Evolutionary conservation across 2,797 vertebrate genomes (phyloP).

Genomic region (Gobionotothen gibberifrons): DNA sequence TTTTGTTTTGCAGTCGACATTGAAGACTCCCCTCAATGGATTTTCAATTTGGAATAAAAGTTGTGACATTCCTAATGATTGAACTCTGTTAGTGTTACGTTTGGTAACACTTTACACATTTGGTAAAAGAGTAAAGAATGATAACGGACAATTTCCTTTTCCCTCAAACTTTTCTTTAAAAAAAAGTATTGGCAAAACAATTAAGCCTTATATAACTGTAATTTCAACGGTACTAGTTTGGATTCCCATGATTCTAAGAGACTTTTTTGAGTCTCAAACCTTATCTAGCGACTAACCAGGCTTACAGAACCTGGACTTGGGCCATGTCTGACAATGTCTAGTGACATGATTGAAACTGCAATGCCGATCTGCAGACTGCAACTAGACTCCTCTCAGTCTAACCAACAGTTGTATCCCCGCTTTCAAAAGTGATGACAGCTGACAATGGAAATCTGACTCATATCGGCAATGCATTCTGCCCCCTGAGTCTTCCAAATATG

Average conservation of each 20-base stretch:
- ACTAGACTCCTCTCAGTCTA: slow-evolving; percentile 13
- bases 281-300: neutral
- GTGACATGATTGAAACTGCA: slow-evolving; percentile 14
- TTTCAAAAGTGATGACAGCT: slow-evolving; percentile 36
- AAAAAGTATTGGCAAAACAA: neutral
- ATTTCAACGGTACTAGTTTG: neutral
- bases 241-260: too few species aligned
- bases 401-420: slow-evolving; percentile 12
- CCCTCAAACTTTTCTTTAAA: neutral
- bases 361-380: slow-evolving; percentile 17
- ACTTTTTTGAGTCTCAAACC: too few species aligned
- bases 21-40: too few species aligned
- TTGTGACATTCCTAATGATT: neutral
- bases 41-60: too few species aligned
- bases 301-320: neutral
- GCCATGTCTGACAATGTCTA: neutral
- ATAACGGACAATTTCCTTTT: neutral
- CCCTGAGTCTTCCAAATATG: slow-evolving; percentile 10
- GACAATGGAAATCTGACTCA: slow-evolving; percentile 44
- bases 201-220: too few species aligned
- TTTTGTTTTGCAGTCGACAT: too few species aligned
- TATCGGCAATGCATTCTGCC: neutral
- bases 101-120: too few species aligned
- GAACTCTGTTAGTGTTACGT: too few species aligned
- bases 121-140: neutral